phyloP scores from a whole-genome alignment of 2,797 vertebrate species.

The Etheostoma nigrum region DNA sequence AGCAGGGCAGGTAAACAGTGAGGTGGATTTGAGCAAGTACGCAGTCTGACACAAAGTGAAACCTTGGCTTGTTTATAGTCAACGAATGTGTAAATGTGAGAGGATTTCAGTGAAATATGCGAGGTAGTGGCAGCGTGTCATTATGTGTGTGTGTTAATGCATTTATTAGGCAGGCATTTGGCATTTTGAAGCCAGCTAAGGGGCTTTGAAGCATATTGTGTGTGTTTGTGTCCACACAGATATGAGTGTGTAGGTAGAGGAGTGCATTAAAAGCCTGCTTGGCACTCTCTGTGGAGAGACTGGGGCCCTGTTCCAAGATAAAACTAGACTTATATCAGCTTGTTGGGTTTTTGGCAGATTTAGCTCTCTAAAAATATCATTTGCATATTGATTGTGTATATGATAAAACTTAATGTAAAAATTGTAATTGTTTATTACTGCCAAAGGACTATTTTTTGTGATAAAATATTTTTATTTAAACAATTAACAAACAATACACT shows the following conservation, averaged over 20 bases:
- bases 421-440: conserved; percentile 45
- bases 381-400: conserved; percentile 67
- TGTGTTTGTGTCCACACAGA: conserved; percentile 29
- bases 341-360: conserved; percentile 66
- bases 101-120: conserved; percentile 47
- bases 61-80: conserved; percentile 28
- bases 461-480: no score
- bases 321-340: conserved; percentile 76
- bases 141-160: conserved; percentile 46
- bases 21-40: conserved; percentile 8
- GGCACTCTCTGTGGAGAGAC: conserved; percentile 63
- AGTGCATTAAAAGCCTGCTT: conserved; percentile 75
- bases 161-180: conserved; percentile 65
- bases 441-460: conserved; percentile 25
- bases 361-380: conserved; percentile 44
- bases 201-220: conserved; percentile 60
- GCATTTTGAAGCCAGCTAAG: conserved; percentile 62
- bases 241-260: conserved; percentile 59
- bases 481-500: no score
- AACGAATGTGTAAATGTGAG: conserved; percentile 40
- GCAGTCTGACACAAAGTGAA: conserved; percentile 13
- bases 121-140: conserved; percentile 46
- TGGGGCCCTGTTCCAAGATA: conserved; percentile 56
- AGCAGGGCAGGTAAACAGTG: conserved; percentile 29
- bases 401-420: conserved; percentile 54